A percentile compares a stretch with the other conserved stretches of the same genome.
These are phyloP conservation scores for Propithecus perrieri DNA, from an alignment of 2,797 vertebrate species.

Conservation along the genomic window DNA sequence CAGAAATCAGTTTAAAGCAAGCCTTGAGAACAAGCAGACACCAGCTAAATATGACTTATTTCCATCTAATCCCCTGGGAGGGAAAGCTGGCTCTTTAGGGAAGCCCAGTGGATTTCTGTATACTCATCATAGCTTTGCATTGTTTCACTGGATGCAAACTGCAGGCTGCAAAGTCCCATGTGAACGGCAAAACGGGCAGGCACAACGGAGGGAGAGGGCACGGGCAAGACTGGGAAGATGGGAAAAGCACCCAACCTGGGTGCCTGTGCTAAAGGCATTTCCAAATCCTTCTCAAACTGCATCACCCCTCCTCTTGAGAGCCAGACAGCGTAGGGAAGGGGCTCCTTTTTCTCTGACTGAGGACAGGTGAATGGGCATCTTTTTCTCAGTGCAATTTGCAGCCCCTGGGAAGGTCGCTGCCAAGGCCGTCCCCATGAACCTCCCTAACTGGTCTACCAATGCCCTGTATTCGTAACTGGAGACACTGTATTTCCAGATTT, in stretches of 20 bases:
- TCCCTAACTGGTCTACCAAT: not conserved
- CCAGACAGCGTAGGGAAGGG: not conserved
- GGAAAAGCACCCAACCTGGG: not conserved
- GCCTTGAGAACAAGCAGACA: not conserved
- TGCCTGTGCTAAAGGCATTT: not conserved
- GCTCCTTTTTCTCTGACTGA: not conserved
- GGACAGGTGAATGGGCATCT: not conserved
- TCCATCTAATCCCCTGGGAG: constrained; percentile 23
- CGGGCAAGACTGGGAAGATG: not conserved
- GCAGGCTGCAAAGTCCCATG: not conserved
- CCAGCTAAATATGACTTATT: constrained; percentile 15
- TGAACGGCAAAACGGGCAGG: not conserved
- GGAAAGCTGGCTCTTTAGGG: not conserved
- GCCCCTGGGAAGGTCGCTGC: not conserved
- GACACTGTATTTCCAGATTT: not conserved
- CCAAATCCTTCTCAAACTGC: not conserved
- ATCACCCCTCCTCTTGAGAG: not conserved
- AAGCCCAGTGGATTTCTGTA: constrained; percentile 7
- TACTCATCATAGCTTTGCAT: not conserved
- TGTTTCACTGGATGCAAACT: not conserved
- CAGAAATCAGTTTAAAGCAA: constrained; percentile 15
- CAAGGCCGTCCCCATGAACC: too few relatives aligned
- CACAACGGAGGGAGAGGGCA: not conserved
- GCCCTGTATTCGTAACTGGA: not conserved
- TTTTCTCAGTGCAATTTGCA: not conserved